Conservation (phyloP, 2,113 vertebrate genomes). For the Nothocercus julius region DNA sequence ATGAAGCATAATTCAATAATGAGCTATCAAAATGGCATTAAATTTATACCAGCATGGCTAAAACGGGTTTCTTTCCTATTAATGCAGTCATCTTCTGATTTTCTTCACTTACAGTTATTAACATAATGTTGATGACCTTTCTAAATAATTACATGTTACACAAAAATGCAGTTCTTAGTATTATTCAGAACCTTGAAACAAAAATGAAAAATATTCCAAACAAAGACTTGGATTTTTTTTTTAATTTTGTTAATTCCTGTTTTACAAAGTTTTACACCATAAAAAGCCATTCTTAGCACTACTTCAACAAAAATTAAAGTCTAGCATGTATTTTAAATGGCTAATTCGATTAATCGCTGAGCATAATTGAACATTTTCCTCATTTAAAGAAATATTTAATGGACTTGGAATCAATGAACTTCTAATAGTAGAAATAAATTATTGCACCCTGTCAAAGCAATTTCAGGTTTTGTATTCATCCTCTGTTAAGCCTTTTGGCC, state of each 20-base stretch:
- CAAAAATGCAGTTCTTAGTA: neutral
- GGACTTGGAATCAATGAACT: constrained; percentile 9
- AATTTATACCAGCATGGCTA: constrained; percentile 9
- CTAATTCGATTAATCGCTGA: neutral
- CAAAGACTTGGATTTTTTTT: neutral
- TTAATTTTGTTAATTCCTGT: neutral
- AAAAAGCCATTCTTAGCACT: neutral
- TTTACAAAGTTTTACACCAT: neutral
- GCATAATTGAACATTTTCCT: neutral
- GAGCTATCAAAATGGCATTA: constrained; percentile 37
- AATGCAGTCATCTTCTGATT: constrained; percentile 37
- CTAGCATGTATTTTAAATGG: neutral
- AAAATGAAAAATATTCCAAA: neutral
- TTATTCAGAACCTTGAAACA: neutral
- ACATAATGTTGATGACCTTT: constrained; percentile 5
- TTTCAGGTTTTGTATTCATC: constrained; percentile 50
- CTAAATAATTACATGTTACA: constrained; percentile 1
- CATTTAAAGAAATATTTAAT: constrained; percentile 2
- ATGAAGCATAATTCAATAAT: constrained; percentile 36
- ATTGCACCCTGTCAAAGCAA: constrained; percentile 60
- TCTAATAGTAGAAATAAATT: constrained; percentile 64
- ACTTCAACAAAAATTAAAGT: neutral
- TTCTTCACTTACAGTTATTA: constrained; percentile 25
- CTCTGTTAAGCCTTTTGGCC: constrained; percentile 45
- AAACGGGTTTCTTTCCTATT: constrained; percentile 15